phyloP scores from a whole-genome alignment of 2,113 vertebrate genomes.

The Himantopus leucocephalus region DNA sequence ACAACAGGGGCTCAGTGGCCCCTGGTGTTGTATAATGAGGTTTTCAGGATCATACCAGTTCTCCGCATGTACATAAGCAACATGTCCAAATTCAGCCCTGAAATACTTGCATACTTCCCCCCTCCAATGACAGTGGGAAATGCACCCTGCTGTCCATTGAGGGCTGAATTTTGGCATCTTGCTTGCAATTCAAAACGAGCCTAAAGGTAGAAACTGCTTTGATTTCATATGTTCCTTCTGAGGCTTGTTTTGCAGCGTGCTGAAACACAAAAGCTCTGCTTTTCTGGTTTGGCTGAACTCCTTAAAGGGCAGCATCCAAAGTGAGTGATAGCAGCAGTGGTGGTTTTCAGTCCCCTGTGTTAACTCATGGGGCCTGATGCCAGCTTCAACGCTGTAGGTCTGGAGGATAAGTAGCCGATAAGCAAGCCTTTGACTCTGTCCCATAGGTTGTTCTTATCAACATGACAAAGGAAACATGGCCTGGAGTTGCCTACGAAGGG shows the following conservation, averaged over 20 bases:
- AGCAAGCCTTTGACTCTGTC: neutral
- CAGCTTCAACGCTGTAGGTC: neutral
- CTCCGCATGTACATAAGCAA: neutral
- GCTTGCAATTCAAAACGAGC: neutral
- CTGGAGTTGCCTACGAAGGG: neutral
- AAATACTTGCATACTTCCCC: neutral
- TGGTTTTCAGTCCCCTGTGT: neutral
- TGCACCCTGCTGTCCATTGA: neutral
- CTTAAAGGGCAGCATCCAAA: neutral
- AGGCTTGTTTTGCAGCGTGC: neutral
- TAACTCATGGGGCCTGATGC: neutral
- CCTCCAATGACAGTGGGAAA: neutral
- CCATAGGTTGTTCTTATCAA: neutral
- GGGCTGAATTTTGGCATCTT: neutral
- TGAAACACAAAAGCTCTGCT: neutral
- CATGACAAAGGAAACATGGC: neutral
- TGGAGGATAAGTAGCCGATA: fast-evolving
- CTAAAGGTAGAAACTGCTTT: neutral
- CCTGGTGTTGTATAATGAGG: neutral
- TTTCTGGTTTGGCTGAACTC: neutral
- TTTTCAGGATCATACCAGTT: neutral
- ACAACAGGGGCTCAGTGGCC: neutral
- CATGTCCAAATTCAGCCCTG: neutral
- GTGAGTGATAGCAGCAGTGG: neutral
- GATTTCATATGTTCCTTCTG: neutral